A percentile compares a stretch with the other conserved stretches of the same genome.
phyloP scores from a whole-genome alignment of 2,113 vertebrate species.

The Notarius quadriscutis region DNA sequence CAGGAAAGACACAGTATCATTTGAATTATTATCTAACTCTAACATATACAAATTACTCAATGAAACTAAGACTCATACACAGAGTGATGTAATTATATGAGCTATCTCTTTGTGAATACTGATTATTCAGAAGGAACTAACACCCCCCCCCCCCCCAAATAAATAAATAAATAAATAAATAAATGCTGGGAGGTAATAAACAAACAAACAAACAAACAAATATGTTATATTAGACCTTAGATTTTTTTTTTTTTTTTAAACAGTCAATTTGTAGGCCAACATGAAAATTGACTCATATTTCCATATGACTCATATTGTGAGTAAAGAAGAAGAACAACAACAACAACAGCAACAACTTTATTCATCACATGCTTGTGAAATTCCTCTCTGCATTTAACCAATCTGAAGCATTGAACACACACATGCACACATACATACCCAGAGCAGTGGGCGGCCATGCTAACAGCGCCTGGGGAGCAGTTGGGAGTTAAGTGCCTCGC shows the following conservation, averaged over 20 bases:
- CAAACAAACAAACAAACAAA: background rate
- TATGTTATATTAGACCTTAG: background rate
- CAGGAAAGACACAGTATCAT: background rate
- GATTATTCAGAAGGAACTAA: too few relatives aligned
- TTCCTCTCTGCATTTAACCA: too few relatives aligned
- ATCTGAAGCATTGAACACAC: too few relatives aligned
- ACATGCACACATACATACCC: too few relatives aligned
- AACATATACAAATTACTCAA: background rate
- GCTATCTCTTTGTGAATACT: background rate
- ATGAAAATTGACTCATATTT: background rate
- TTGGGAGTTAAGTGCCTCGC: too few relatives aligned
- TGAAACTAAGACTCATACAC: background rate
- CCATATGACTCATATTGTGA: background rate
- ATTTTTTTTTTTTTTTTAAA: background rate
- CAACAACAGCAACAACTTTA: too few relatives aligned
- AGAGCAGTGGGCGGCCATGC: too few relatives aligned
- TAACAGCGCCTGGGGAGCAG: too few relatives aligned
- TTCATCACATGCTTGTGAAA: too few relatives aligned
- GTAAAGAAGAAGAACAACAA: too few relatives aligned
- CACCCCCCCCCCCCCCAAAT: too few relatives aligned
- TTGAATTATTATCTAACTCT: background rate
- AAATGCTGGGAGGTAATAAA: background rate
- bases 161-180: too few relatives aligned
- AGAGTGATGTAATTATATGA: background rate
- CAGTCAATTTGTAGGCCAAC: background rate